phyloP scores from a whole-genome alignment of 2,113 vertebrate species.

The Solea solea region DNA sequence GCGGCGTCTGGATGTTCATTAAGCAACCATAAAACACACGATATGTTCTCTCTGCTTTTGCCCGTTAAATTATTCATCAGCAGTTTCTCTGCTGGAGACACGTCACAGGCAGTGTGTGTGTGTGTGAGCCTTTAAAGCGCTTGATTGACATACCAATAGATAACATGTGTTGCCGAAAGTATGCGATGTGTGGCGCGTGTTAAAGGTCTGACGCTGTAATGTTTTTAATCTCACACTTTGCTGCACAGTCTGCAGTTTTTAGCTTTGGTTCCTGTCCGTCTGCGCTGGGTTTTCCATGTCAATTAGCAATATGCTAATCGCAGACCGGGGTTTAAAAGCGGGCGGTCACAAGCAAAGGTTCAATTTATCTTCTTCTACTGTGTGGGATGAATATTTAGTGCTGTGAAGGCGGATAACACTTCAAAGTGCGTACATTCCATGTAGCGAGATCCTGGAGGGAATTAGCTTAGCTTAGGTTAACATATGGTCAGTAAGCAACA shows the following conservation, averaged over 20 bases:
- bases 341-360: no score
- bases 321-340: no score
- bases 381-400: no score
- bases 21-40: constrained; percentile 46
- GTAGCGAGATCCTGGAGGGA: no score
- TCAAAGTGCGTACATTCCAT: no score
- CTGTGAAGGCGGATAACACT: no score
- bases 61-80: constrained; percentile 63
- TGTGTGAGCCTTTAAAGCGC: background rate
- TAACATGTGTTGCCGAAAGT: background rate
- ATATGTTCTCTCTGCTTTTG: constrained; percentile 49
- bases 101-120: background rate
- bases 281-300: no score
- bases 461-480: no score
- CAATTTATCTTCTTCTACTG: no score
- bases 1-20: constrained; percentile 59
- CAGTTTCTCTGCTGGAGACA: constrained; percentile 7
- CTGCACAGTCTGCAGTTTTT: no score
- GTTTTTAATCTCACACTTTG: constrained; percentile 19
- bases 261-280: background rate
- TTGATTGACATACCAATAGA: constrained; percentile 28
- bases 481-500: no score
- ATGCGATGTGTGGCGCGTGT: background rate
- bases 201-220: background rate
- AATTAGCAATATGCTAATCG: no score